Evolutionary conservation across 2,797 vertebrate species (phyloP), one percentile per base, ranked within the genome.

Genomic region (Myotis vivesi): DNA sequence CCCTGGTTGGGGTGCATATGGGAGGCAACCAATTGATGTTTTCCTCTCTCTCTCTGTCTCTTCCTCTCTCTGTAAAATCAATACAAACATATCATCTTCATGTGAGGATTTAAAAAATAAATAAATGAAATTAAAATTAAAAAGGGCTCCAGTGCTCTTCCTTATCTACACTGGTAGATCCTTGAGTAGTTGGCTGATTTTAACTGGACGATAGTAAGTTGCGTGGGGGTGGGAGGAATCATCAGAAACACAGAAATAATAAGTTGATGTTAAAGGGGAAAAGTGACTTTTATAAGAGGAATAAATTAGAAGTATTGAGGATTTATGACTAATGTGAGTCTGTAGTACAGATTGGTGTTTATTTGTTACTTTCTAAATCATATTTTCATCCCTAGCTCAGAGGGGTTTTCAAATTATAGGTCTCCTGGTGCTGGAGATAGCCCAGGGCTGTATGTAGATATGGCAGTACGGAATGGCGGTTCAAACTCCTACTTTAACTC

Each of bases 391-490:
- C 22, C 12, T 17, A 49, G 25, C 7, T 17, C 11, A 49, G 38
- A 72, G 33, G 20, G 11, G 12, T 36, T 33, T 85, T 77, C 46
- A 53, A 68, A 66, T 49, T 11, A 44, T 1, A 75, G 25, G 12
- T 25, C 3, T 23, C 22, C 30, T 1, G 28, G 16, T 10, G 36
- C 36, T 64, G n/a, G 20, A 49, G 16, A 49, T 0, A 55, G 16
- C 46, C 28, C 16, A 23, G 33, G 13, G 23, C 22, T 44, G 15
- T 20, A 23, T 66, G 44, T 59, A 7, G 28, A 46, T 12, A 10
- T 1, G n/a, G 6, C 1, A 11, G 41, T 7, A 5, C 7, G 22
- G 3, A 3, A 7, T 0, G 0, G 19, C 13, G 23, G 46, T 3
- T 55, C 44, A 82, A 55, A 57, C 2, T 57, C 46, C 46, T 36